Evolutionary conservation across 2,888 invertebrate genomes (phyloP).

Genomic region (Apotomis capreana): DNA sequence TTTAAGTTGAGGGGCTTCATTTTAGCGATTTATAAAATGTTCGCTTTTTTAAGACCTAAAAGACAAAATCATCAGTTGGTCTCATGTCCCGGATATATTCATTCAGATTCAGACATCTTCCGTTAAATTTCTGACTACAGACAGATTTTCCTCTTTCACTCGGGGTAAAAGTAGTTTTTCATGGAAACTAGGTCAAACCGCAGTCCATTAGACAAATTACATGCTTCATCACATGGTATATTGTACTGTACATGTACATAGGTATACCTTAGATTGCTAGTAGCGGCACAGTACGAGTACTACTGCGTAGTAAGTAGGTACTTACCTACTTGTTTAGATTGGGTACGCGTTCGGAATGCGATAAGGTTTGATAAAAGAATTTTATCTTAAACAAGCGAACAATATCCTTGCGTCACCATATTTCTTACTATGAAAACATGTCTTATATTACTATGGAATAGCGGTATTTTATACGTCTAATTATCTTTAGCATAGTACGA

Average conservation of each 20-base stretch:
- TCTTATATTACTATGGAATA: constrained; percentile 3
- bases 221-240: constrained; percentile 7
- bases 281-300: neutral
- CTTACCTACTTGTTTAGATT: constrained; percentile 19
- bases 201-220: constrained; percentile 22
- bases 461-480: constrained; percentile 32
- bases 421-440: constrained; percentile 29
- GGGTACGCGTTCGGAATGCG: constrained; percentile 22
- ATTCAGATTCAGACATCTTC: too few relatives aligned
- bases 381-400: constrained; percentile 38
- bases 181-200: constrained; percentile 10
- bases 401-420: constrained; percentile 24
- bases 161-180: neutral
- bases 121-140: neutral
- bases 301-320: neutral
- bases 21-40: too few relatives aligned
- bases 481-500: constrained; percentile 12
- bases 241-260: neutral
- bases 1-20: too few relatives aligned
- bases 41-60: too few relatives aligned
- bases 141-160: neutral
- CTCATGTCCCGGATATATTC: too few relatives aligned
- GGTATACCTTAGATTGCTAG: neutral
- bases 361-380: constrained; percentile 29
- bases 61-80: too few relatives aligned